phyloP scores from a whole-genome alignment of 2,797 vertebrate species.

The Pterois miles region DNA sequence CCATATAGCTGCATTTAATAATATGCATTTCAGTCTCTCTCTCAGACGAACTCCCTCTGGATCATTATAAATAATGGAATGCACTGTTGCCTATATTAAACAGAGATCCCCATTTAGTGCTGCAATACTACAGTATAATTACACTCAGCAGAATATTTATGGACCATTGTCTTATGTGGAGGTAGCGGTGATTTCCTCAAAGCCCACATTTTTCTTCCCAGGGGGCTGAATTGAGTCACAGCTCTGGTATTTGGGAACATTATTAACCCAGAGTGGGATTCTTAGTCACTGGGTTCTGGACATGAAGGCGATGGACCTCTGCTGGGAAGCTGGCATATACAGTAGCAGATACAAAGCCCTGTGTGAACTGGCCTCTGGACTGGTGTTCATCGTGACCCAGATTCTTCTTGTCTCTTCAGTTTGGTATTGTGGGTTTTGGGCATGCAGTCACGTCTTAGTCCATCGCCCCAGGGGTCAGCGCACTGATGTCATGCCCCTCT shows the following conservation, averaged over 20 bases:
- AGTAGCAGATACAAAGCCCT: constrained; percentile 63
- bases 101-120: constrained; percentile 14
- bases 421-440: constrained; percentile 32
- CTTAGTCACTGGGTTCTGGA: constrained; percentile 71
- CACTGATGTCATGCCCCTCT: constrained; percentile 73
- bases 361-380: constrained; percentile 60
- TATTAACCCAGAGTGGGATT: constrained; percentile 59
- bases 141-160: constrained; percentile 37
- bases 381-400: constrained; percentile 40
- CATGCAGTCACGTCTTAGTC: constrained; percentile 68
- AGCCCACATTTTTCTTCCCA: constrained; percentile 64
- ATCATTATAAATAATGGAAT: constrained; percentile 29
- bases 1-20: constrained; percentile 31
- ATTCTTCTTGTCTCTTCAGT: constrained; percentile 8
- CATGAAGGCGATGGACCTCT: constrained; percentile 61
- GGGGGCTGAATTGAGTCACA: constrained; percentile 63
- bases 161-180: constrained; percentile 41
- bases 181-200: constrained; percentile 52
- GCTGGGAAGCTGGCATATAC: constrained; percentile 58
- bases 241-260: constrained; percentile 74
- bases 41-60: constrained; percentile 12
- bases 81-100: constrained; percentile 30
- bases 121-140: constrained; percentile 39
- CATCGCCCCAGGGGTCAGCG: constrained; percentile 52
- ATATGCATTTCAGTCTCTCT: constrained; percentile 5